These are phyloP conservation scores for Herpetotheres cachinnans DNA, from an alignment of 2,113 vertebrate species.

Conservation along the genomic window DNA sequence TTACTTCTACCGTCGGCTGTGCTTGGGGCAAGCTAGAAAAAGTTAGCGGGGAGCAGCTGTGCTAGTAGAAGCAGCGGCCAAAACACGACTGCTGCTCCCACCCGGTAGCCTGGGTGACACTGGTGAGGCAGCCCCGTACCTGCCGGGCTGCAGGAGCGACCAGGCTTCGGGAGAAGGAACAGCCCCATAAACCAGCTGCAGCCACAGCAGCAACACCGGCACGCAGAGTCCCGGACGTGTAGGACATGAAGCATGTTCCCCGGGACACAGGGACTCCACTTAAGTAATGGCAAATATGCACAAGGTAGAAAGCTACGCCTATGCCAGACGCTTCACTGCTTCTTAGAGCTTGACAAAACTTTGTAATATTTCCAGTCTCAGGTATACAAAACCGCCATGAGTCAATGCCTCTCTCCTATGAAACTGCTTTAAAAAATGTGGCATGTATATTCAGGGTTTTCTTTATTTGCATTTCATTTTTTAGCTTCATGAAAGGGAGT, in stretches of 20 bases:
- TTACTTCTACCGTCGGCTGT: neutral
- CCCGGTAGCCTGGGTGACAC: neutral
- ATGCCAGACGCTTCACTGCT: neutral
- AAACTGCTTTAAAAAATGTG: neutral
- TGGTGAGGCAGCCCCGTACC: neutral
- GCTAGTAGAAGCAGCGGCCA: too few species aligned
- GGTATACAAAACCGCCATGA: neutral
- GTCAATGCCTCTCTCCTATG: neutral
- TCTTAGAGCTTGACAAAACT: neutral
- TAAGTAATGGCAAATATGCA: neutral
- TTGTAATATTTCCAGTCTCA: neutral
- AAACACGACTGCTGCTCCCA: neutral
- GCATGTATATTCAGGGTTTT: neutral
- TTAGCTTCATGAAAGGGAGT: neutral
- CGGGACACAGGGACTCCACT: neutral
- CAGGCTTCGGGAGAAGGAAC: neutral
- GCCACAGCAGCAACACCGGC: neutral
- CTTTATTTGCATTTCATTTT: neutral
- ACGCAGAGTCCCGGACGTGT: accelerated
- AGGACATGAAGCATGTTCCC: neutral
- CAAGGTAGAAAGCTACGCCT: neutral
- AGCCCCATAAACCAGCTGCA: neutral
- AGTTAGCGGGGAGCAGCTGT: neutral
- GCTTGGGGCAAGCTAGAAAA: neutral
- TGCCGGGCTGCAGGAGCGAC: accelerated